Base-by-base conservation (phyloP, 2,888 invertebrate genomes). In the Mythimna ferrago region DNA sequence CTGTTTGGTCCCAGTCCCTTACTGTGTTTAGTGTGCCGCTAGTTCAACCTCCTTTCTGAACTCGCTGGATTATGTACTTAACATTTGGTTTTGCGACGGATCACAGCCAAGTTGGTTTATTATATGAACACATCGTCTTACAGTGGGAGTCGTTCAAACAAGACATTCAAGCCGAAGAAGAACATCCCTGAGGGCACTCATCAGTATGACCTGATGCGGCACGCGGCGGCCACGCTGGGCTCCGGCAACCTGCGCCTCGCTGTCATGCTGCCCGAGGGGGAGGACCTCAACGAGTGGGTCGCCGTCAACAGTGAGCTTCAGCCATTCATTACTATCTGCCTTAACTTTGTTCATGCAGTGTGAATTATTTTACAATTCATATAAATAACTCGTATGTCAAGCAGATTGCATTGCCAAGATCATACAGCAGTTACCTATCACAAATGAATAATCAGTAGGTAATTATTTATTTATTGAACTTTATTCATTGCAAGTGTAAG, bases 281-380 rank as follows among this genome's bases (percentile, higher is more conserved):
- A 99, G 96, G 99, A 99, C 96, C 97, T 99, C 82, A 99, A 99
- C 92, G 99, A 99, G 97, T 99, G 99, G 99, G 99, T 99, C 58
- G 99, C 99, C 71, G 99, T 99, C 62, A 99, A 99, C 93, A 99
- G 99, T 99, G 95, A 97, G 99, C 97, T 62, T 56, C 35, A 38
- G 35, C n/a, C n/a, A n/a, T 53, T 58, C 11, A 66, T 53, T 54
- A 79, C 35, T 54, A 35, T 10, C 48, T 57, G 26, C 26, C 51
- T 16, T 62, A 35, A 32, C 56, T 53, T 58, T 2, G 9, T 7
- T 26, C 38, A 60, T 56, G 6, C n/a, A 38, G 38, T 41, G 2
- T 63, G 19, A 7, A 74, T 32, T 51, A 14, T 1, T n/a, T 1
- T 10, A 53, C 1, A 51, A 21, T n/a, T 32, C 6, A 3, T 41